Conservation (phyloP, 2,888 invertebrate species). For the Cataglyphis cursor region DNA sequence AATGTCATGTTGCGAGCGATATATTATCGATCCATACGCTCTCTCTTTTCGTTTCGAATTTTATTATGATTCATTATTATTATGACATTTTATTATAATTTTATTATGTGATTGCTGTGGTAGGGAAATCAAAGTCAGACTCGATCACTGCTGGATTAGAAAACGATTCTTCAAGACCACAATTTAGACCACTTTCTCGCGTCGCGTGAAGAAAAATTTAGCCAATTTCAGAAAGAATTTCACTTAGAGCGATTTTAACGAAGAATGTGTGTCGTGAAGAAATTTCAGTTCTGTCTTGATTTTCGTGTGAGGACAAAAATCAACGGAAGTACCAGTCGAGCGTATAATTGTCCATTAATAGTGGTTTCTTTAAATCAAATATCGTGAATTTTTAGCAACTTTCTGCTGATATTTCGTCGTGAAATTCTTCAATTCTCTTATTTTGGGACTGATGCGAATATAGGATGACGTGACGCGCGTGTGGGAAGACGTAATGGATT, state of each 20-base stretch:
- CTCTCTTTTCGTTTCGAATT: background rate
- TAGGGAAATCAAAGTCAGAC: background rate
- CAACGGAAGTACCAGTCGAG: background rate
- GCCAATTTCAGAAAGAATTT: conserved; percentile 28
- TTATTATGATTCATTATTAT: conserved; percentile 2
- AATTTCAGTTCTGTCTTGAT: background rate
- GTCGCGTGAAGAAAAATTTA: background rate
- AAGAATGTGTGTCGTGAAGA: conserved; percentile 20
- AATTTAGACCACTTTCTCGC: conserved; percentile 25
- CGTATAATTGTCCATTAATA: background rate
- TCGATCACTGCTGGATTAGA: background rate
- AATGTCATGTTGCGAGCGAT: no score
- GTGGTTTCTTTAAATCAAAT: background rate
- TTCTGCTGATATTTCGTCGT: background rate
- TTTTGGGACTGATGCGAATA: background rate
- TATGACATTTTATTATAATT: background rate
- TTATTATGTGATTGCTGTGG: background rate
- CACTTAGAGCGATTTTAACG: conserved; percentile 4
- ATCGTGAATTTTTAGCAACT: background rate
- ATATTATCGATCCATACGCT: no score
- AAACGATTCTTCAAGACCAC: conserved; percentile 21
- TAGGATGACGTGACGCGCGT: background rate
- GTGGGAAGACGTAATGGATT: conserved; percentile 1
- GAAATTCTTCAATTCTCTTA: background rate
- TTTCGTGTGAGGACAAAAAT: background rate